These are phyloP conservation scores for Hydroisotoma schaefferi DNA, from an alignment of 2,888 invertebrate genomes.

Conservation along the genomic window DNA sequence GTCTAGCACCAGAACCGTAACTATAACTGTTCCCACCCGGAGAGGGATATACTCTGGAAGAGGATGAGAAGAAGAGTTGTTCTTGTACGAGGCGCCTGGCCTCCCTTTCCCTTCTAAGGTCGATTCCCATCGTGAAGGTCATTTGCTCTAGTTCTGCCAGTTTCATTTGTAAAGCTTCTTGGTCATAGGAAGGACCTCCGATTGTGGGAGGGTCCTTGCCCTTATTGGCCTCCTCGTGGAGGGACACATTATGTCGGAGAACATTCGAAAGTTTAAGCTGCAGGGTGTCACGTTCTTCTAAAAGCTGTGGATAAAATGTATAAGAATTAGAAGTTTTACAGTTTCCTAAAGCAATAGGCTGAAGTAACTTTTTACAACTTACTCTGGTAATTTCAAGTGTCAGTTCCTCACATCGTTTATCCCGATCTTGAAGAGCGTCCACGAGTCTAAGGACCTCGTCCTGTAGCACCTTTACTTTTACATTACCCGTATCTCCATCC, in stretches of 20 bases:
- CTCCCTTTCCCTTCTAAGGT: conserved; percentile 41
- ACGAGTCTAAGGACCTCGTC: conserved; percentile 39
- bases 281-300: conserved; percentile 80
- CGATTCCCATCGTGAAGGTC: conserved; percentile 38
- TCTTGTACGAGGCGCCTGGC: conserved; percentile 42
- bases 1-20: not conserved
- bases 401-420: conserved; percentile 79
- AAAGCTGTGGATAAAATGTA: conserved; percentile 54
- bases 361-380: conserved; percentile 14
- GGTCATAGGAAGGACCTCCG: conserved; percentile 21
- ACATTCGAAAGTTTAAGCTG: conserved; percentile 78
- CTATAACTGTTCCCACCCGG: no score
- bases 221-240: conserved; percentile 26
- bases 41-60: conserved; percentile 7
- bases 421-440: conserved; percentile 69
- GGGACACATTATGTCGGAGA: conserved; percentile 63
- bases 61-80: conserved; percentile 42
- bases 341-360: not conserved
- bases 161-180: conserved; percentile 30
- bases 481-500: conserved; percentile 32
- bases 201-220: conserved; percentile 17
- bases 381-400: conserved; percentile 73
- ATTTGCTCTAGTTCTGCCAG: conserved; percentile 37
- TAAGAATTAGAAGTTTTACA: not conserved
- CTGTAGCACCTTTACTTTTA: conserved; percentile 36